Evolutionary conservation across 2,888 invertebrate species (phyloP), one percentile per base, ranked within the genome.

Genomic region (Pollenia griseotomentosa): DNA sequence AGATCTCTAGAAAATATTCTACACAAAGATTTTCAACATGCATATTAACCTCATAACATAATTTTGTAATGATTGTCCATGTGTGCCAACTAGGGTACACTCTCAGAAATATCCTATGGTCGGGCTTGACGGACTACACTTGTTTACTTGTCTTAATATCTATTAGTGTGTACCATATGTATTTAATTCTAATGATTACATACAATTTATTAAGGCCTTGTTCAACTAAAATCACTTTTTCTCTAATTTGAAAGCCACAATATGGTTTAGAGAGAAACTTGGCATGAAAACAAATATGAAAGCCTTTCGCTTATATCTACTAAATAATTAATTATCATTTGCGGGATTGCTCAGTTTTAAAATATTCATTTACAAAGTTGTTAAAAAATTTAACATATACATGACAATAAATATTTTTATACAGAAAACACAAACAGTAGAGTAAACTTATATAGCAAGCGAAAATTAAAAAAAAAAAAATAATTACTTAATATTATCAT

Each of bases 251-350:
- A 33, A 33, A 33, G 4, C 23, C 2, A 16, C 53, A 53, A 53
- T 16, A 10, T 53, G 16, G 53, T 53, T 53, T 53, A 53, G 12
- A 5, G 23, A 57, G 55, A 2, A 57, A 57, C 19, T 23, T 23
- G 14, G 11, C 23, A 57, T 10, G 19, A 55, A 55, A 5, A 55
- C 6, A 33, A 33, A 33, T 33, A 33, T 33, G 33, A 33, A 33
- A 53, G 10, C 9, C 8, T 19, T 19, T 19, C 19, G 4, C 11
- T 55, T 55, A 55, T 19, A 4, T 55, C 55, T 6, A 33, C 33
- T 33, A 1, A 71, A 57, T 57, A 71, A 71, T 71, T 71, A 55
- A 71, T 71, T 71, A 19, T 12, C 16, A 44, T 23, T 71, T 71
- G 44, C 42, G 14, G 55, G 0, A 71, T 44, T 44, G 19, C 59